A percentile compares a stretch with the other conserved stretches of the same genome.
Evolutionary conservation across 2,113 vertebrate genomes (phyloP).

Genomic region (Syrrhaptes paradoxus): DNA sequence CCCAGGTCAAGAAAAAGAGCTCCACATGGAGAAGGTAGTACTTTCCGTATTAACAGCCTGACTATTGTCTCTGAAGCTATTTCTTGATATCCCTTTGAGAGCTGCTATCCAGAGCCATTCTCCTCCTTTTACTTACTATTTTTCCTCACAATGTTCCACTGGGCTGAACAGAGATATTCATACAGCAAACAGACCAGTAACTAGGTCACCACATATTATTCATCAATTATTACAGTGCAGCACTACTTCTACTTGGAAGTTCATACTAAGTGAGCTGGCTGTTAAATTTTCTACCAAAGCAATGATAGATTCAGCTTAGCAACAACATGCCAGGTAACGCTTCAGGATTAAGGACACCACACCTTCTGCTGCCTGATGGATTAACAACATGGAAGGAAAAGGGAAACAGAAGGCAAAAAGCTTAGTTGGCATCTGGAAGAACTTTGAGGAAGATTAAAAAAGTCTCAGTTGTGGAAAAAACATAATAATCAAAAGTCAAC

Average conservation of each 20-base stretch:
- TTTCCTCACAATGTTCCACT: background rate
- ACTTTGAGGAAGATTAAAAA: background rate
- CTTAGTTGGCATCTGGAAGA: background rate
- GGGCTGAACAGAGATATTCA: background rate
- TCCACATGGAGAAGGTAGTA: background rate
- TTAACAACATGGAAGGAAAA: background rate
- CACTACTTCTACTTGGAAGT: background rate
- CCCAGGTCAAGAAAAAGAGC: background rate
- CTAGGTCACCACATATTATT: background rate
- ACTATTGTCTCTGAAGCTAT: background rate
- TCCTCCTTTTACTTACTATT: background rate
- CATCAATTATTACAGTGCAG: background rate
- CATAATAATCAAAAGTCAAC: background rate
- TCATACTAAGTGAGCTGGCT: background rate
- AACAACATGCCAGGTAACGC: background rate
- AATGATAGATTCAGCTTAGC: background rate
- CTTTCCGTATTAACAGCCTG: background rate
- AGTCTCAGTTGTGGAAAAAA: background rate
- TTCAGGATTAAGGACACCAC: background rate
- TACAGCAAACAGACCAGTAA: conserved; percentile 8
- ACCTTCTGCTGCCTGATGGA: background rate
- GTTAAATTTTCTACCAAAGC: background rate
- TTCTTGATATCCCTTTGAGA: background rate
- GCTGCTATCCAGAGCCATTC: background rate
- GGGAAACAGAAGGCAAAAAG: background rate